Percentiles rank a stretch among this genome's conserved stretches.
phyloP scores from a whole-genome alignment of 2,113 vertebrate genomes.

The Coptodon rendalli region DNA sequence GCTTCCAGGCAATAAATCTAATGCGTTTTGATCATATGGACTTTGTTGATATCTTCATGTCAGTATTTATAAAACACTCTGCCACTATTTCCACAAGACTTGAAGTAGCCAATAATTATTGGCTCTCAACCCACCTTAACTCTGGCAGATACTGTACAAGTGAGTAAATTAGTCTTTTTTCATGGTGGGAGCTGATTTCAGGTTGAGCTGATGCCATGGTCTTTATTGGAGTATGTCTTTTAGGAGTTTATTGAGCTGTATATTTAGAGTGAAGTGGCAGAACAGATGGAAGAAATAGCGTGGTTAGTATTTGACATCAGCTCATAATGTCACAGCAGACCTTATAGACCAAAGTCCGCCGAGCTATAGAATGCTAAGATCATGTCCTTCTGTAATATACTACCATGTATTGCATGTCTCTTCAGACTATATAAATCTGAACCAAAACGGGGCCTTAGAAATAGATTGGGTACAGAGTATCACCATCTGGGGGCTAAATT shows the following conservation, averaged over 20 bases:
- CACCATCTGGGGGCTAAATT: constrained; percentile 48
- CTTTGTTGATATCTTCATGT: constrained; percentile 42
- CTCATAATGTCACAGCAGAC: background rate
- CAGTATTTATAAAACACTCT: constrained; percentile 31
- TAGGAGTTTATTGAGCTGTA: background rate
- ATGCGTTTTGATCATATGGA: constrained; percentile 45
- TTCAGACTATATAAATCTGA: background rate
- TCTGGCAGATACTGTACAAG: background rate
- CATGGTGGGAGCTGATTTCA: background rate
- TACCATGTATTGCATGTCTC: background rate
- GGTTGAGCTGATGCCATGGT: background rate
- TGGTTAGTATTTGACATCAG: background rate
- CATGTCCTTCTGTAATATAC: background rate
- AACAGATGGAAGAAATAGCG: background rate
- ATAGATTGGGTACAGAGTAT: background rate
- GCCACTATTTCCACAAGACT: constrained; percentile 14
- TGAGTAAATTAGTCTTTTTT: background rate
- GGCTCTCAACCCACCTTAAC: background rate
- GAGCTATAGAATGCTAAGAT: background rate
- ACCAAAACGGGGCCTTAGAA: background rate
- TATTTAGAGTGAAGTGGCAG: constrained; percentile 6
- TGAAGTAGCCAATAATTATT: constrained; percentile 16
- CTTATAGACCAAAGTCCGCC: background rate
- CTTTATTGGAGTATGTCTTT: background rate
- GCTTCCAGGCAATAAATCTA: constrained; percentile 49